Percentiles rank a stretch among this genome's conserved stretches.
Evolutionary conservation across 2,113 vertebrate genomes (phyloP).

Genomic region (Nycticebus coucang): DNA sequence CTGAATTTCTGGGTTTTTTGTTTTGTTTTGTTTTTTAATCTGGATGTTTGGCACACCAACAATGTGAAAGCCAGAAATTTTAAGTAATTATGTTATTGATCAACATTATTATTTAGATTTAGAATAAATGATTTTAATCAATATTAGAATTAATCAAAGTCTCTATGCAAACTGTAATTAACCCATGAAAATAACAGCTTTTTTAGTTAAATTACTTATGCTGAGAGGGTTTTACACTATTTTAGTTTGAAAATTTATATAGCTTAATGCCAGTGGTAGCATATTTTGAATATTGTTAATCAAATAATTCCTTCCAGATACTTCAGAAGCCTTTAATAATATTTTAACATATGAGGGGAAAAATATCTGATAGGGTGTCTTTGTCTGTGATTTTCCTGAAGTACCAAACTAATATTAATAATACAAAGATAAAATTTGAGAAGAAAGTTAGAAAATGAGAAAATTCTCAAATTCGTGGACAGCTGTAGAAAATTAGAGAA

Average conservation of each 20-base stretch:
- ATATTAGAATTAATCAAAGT: not conserved
- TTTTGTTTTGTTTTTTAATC: not conserved
- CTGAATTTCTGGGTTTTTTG: not conserved
- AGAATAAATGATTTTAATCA: not conserved
- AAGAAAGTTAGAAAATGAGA: not conserved
- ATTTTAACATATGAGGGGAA: not conserved
- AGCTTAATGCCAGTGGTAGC: not conserved
- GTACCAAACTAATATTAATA: not conserved
- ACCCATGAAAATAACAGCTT: not conserved
- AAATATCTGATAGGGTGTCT: not conserved
- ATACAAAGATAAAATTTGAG: not conserved
- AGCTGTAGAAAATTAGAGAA: not conserved
- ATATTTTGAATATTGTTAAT: not conserved
- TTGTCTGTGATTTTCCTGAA: not conserved
- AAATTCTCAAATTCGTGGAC: not conserved
- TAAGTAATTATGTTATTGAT: slow-evolving; percentile 13
- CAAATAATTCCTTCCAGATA: not conserved
- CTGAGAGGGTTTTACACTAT: not conserved
- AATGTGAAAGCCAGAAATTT: slow-evolving; percentile 34
- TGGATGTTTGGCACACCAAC: not conserved
- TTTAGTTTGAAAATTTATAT: slow-evolving; percentile 31
- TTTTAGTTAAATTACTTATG: not conserved
- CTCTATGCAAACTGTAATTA: not conserved
- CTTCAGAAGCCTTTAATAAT: not conserved
- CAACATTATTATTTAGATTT: slow-evolving; percentile 19